A percentile compares a stretch with the other conserved stretches of the same genome.
Evolutionary conservation across 2,888 invertebrate genomes (phyloP).

Genomic region (Rutpela maculata): DNA sequence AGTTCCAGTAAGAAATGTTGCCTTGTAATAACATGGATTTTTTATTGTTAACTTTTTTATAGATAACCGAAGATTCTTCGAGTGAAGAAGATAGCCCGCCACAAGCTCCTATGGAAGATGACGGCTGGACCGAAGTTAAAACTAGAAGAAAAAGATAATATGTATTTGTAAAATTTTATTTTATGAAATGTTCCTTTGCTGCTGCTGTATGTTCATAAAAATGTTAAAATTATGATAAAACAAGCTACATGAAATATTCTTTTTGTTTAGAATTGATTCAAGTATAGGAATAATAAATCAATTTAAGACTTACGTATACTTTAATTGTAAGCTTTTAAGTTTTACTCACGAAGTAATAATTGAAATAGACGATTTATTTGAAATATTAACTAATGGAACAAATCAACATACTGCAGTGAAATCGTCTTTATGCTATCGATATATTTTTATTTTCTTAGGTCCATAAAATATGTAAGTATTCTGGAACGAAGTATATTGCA

Average conservation of each 20-base stretch:
- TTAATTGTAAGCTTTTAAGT: no score
- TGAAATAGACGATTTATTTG: no score
- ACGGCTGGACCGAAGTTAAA: slow-evolving; percentile 82
- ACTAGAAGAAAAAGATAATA: slow-evolving; percentile 66
- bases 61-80: slow-evolving; percentile 44
- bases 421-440: no score
- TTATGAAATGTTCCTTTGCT: background rate
- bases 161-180: slow-evolving; percentile 34
- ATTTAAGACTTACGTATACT: background rate
- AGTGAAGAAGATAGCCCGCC: slow-evolving; percentile 47
- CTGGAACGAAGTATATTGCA: no score
- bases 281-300: background rate
- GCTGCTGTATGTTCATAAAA: background rate
- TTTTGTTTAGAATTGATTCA: no score
- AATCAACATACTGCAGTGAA: no score
- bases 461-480: no score
- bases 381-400: no score
- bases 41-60: slow-evolving; percentile 11
- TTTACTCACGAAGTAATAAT: no score
- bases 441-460: no score
- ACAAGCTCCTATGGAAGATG: slow-evolving; percentile 73
- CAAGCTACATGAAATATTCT: background rate
- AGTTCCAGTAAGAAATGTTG: slow-evolving; percentile 10
- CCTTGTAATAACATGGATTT: background rate
- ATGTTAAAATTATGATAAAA: background rate